Evolutionary conservation across 1,140 invertebrate genomes (phyloP), one percentile per base, ranked within the genome.

Genomic region (Drosophila kikkawai): DNA sequence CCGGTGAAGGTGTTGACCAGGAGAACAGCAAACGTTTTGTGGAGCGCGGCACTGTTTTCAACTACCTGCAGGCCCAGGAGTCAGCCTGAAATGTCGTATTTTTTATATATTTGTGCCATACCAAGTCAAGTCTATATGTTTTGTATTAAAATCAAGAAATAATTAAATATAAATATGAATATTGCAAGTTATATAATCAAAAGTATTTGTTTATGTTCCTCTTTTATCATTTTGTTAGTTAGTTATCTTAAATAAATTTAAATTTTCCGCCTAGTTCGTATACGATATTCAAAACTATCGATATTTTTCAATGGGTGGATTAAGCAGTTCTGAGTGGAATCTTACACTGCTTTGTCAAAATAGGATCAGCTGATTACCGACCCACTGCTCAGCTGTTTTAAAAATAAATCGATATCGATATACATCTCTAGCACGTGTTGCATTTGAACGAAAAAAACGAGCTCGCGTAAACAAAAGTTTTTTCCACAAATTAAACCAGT

Each of bases 1-100:
- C 29, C 2, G 65, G 15, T 3, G 34, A 58, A 11, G 15, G 32
- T 8, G 12, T 8, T 9, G 36, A 36, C 4, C 41, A 44, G 19
- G 47, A 64, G 8, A 55, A 17, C 9, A 44, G n/a, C 12, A 66
- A 68, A 12, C 53, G 60, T 57, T 96, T 96, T 78, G 47, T 95
- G 0, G 95, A 96, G 92, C 93, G 95, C 15, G 96, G 96, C 44
- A 96, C 96, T 70, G 94, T 97, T 51, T 96, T 94, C 77, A 95
- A 97, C 56, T 97, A 96, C 75, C 93, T 94, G 53, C 95, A 94
- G 91, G 94, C 94, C 2, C 96, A 97, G 86, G 96, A 96, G 83
- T 96, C 96, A 1, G 96, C 93, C 8, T 94, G 83, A 67, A 32
- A 11, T 15, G 22, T 15, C 8, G 3, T 9, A 9, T 9, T 45